Conservation (phyloP, 2,888 invertebrate genomes). For the Diadegma fenestrale region DNA sequence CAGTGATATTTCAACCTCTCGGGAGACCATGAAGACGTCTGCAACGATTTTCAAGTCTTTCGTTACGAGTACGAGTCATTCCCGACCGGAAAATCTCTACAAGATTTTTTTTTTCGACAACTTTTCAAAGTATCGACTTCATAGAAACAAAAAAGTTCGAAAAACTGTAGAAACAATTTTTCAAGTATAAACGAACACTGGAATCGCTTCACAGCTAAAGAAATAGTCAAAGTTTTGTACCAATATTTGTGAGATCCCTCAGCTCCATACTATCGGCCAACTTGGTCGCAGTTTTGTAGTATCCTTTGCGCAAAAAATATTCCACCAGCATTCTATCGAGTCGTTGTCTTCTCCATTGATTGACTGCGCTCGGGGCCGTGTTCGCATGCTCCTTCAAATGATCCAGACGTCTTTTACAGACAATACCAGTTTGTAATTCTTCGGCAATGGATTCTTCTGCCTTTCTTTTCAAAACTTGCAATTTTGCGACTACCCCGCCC, state of each 20-base stretch:
- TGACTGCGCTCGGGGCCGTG: constrained; percentile 86
- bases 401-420: constrained; percentile 96
- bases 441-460: constrained; percentile 97
- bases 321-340: constrained; percentile 98
- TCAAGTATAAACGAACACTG: no score
- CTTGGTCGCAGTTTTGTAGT: constrained; percentile 96
- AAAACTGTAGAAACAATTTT: no score
- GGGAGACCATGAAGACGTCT: constrained; percentile 94
- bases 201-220: background rate
- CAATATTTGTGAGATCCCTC: constrained; percentile 96
- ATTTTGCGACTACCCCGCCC: constrained; percentile 95
- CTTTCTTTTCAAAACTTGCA: constrained; percentile 96
- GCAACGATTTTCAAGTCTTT: constrained; percentile 29
- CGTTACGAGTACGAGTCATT: background rate
- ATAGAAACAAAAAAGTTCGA: no score
- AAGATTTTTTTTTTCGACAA: no score
- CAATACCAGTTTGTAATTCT: constrained; percentile 95
- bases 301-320: constrained; percentile 97
- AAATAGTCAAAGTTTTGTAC: constrained; percentile 84
- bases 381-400: constrained; percentile 93
- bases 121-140: no score
- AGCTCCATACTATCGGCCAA: constrained; percentile 93
- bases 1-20: constrained; percentile 95
- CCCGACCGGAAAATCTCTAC: background rate
- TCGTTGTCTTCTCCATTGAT: constrained; percentile 94